phyloP scores from a whole-genome alignment of 2,888 invertebrate genomes.

The Drosophila differens region DNA sequence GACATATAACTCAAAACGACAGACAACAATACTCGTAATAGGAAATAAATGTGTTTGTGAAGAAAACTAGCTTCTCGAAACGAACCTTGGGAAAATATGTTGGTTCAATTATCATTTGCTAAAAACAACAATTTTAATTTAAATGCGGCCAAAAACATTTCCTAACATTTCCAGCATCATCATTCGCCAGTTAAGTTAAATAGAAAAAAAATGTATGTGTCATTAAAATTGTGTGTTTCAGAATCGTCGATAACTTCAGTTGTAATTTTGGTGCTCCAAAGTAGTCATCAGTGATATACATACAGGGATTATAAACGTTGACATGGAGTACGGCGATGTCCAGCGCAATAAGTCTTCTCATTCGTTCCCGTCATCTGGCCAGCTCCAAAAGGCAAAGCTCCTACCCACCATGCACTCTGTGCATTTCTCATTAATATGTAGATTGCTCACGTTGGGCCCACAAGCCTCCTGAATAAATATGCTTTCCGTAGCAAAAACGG shows the following conservation, averaged over 20 bases:
- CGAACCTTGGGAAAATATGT: not conserved
- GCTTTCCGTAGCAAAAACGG: too few relatives aligned
- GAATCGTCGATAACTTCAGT: not conserved
- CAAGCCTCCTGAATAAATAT: too few relatives aligned
- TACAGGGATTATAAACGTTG: conserved; percentile 88
- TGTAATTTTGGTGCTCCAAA: not conserved
- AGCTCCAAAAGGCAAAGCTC: conserved; percentile 93
- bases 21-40: not conserved
- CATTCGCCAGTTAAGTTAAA: too few relatives aligned
- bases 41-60: not conserved
- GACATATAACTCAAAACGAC: conserved; percentile 30
- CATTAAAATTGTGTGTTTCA: not conserved
- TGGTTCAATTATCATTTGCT: not conserved
- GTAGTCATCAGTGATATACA: conserved; percentile 41
- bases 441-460: too few relatives aligned
- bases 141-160: not conserved
- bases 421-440: too few relatives aligned
- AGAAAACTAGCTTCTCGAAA: not conserved
- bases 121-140: not conserved
- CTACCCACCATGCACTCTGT: too few relatives aligned
- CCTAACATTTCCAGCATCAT: not conserved
- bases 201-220: not conserved
- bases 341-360: conserved; percentile 92
- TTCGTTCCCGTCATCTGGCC: conserved; percentile 98
- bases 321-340: conserved; percentile 87